phyloP scores from a whole-genome alignment of 1,140 invertebrate genomes.

The Trichomalopsis sarcophagae region DNA sequence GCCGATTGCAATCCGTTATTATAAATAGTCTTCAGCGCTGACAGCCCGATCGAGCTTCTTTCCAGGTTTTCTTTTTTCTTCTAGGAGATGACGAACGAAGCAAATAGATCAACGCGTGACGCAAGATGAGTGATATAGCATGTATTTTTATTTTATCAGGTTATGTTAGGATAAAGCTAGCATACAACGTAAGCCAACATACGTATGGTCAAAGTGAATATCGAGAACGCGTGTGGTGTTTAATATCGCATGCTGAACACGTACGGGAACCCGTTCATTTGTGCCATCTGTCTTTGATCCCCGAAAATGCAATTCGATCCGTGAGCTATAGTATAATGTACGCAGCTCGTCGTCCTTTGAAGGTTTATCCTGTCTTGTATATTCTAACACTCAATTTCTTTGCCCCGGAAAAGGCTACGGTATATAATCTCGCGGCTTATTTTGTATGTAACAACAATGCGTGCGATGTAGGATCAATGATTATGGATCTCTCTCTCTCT shows the following conservation, averaged over 20 bases:
- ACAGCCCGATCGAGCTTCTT: conserved; percentile 17
- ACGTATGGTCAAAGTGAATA: no score
- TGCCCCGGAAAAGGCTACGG: background rate
- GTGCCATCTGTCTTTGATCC: no score
- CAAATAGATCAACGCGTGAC: no score
- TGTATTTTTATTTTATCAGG: background rate
- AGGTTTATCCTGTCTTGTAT: background rate
- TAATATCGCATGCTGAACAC: no score
- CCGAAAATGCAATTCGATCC: no score
- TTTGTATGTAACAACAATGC: background rate
- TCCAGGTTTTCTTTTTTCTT: conserved; percentile 3
- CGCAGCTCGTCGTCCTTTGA: background rate
- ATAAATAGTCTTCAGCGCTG: conserved; percentile 18
- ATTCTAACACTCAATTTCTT: background rate
- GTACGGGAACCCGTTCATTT: no score
- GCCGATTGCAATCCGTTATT: background rate
- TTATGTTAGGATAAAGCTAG: background rate
- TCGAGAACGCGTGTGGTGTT: no score
- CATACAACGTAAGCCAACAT: no score
- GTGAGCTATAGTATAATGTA: no score
- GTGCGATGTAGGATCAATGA: background rate
- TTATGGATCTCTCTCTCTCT: background rate
- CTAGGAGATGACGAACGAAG: background rate
- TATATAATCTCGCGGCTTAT: background rate
- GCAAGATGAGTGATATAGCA: no score